phyloP scores from a whole-genome alignment of 2,888 invertebrate species.

The Dilophus febrilis region DNA sequence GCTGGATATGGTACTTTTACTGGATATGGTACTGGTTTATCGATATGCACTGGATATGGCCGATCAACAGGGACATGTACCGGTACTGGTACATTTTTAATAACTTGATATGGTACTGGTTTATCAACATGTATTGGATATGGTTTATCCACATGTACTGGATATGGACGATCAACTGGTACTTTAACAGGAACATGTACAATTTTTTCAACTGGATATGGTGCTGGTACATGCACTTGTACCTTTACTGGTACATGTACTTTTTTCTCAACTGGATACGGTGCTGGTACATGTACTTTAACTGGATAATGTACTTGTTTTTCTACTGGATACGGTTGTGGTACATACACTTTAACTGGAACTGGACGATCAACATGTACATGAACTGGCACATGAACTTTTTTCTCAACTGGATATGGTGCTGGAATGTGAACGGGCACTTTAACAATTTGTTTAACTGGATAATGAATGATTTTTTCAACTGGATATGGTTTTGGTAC shows the following conservation, averaged over 20 bases:
- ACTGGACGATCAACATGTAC: constrained; percentile 60
- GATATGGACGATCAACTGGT: constrained; percentile 42
- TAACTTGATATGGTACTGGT: constrained; percentile 47
- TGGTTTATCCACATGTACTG: constrained; percentile 41
- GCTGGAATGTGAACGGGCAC: constrained; percentile 61
- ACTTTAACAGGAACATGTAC: constrained; percentile 49
- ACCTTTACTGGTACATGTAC: constrained; percentile 43
- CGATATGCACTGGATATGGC: constrained; percentile 48
- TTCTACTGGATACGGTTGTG: constrained; percentile 53
- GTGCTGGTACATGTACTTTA: constrained; percentile 58
- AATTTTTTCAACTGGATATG: constrained; percentile 16
- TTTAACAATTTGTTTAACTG: constrained; percentile 62
- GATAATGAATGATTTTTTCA: constrained; percentile 47
- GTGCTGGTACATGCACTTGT: constrained; percentile 50
- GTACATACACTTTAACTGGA: constrained; percentile 50
- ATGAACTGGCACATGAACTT: constrained; percentile 56
- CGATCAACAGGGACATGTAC: constrained; percentile 44
- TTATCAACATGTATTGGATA: constrained; percentile 37
- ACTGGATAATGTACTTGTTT: constrained; percentile 47
- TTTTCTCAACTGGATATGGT: constrained; percentile 59
- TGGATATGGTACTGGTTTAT: constrained; percentile 57
- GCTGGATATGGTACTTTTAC: constrained; percentile 51
- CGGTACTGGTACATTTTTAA: constrained; percentile 46
- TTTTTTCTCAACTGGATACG: constrained; percentile 53
- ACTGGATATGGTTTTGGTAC: constrained; percentile 60